Evolutionary conservation across 2,888 invertebrate genomes (phyloP), one percentile per base, ranked within the genome.

Genomic region (Lobophora halterata): DNA sequence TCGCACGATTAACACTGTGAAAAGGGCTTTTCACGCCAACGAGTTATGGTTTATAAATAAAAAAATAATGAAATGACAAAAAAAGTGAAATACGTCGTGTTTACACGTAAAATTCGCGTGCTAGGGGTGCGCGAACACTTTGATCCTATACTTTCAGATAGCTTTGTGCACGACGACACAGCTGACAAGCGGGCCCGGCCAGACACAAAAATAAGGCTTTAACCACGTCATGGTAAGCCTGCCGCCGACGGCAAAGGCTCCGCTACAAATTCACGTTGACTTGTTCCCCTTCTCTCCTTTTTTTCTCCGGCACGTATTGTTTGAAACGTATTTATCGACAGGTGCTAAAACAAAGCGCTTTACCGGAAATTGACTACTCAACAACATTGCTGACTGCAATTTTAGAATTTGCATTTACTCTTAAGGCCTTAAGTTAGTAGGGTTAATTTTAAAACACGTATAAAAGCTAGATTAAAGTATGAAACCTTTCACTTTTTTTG

Each of bases 131-230:
- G 73, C 29, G 71, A 72, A 77, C 74, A 77, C 82, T 85, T 83
- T 85, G 85, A 85, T 86, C 85, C 83, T 81, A 77, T 75, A 80
- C 82, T 83, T 83, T 80, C 79, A 76, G 81, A 74, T 81, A 79
- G 86, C 86, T 86, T 86, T 87, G 85, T 82, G 72, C 61, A 51
- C 79, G 78, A 72, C 79, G 77, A 68, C 53, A 53, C 79, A 71
- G 71, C 73, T 86, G 86, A 86, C 86, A 86, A 79, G 82, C 83
- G 79, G 72, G 73, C 79, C 50, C 72, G 78, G 79, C 76, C 81
- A 79, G 77, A 83, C 82, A 77, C 83, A 85, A 86, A 87, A 86
- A 86, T 86, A 83, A 83, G 82, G 86, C 85, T 83, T 86, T 85
- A 78, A 79, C 79, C 82, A 71, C 83, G 86, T 85, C 86, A 85